Percentiles rank a stretch among this genome's conserved stretches.
These are phyloP conservation scores for Hydractinia symbiolongicarpus DNA, from an alignment of 30 jellyfish, hydroid and myxozoan genomes.

Conservation along the genomic window DNA sequence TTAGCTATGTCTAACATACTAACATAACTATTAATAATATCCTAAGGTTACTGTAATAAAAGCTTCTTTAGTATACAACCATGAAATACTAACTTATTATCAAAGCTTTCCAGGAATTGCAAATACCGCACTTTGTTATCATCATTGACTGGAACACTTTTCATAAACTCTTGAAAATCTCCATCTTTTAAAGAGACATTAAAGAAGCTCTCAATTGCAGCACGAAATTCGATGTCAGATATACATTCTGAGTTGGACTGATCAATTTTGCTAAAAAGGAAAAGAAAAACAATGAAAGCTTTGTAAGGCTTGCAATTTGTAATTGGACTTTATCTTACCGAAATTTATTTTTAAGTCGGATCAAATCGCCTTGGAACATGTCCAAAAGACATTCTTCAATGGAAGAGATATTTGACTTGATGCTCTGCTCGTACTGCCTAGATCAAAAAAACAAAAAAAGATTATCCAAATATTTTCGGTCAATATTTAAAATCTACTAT, in stretches of 20 bases:
- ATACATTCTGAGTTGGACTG: constrained; percentile 30
- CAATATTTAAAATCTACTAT: too few relatives aligned
- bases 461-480: too few relatives aligned
- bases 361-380: constrained; percentile 47
- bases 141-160: constrained; percentile 56
- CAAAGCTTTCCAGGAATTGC: constrained; percentile 51
- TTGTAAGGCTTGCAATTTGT: neutral
- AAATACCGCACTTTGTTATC: constrained; percentile 55
- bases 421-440: neutral
- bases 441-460: too few relatives aligned
- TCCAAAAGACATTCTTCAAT: constrained; percentile 52
- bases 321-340: constrained; percentile 23
- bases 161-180: constrained; percentile 31
- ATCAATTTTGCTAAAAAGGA: constrained; percentile 55
- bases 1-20: too few relatives aligned
- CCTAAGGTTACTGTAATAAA: too few relatives aligned
- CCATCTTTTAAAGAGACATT: constrained; percentile 37
- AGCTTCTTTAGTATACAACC: neutral
- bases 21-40: too few relatives aligned
- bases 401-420: constrained; percentile 10
- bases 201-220: constrained; percentile 55
- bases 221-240: constrained; percentile 55
- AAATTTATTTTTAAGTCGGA: constrained; percentile 42
- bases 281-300: neutral
- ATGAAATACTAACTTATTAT: constrained; percentile 43